Conservation (phyloP, 2,797 vertebrate genomes). For the Microchirus variegatus region DNA sequence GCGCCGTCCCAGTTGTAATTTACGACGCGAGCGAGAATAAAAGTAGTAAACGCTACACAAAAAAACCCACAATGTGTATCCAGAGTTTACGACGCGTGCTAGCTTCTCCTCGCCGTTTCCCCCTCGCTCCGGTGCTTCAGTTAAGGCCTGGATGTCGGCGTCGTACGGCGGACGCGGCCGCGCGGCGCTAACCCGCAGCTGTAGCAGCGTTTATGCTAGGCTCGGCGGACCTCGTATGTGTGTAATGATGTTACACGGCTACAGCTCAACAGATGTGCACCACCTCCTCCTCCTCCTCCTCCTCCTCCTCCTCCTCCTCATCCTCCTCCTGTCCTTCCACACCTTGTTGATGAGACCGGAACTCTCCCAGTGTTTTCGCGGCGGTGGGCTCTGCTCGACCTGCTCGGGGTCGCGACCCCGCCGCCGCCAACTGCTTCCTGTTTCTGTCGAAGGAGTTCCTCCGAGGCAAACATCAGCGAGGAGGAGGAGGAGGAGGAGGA, state of each 20-base stretch:
- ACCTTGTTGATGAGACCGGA: constrained; percentile 80
- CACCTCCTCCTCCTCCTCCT: constrained; percentile 31
- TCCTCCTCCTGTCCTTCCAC: constrained; percentile 68
- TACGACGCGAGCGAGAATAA: no score
- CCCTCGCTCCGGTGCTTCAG: background rate
- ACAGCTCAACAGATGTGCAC: constrained; percentile 81
- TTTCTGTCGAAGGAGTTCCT: constrained; percentile 76
- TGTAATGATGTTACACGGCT: constrained; percentile 77
- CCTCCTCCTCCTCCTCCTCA: background rate
- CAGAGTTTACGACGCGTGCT: no score
- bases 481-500: constrained; percentile 58
- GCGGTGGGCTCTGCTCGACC: constrained; percentile 77
- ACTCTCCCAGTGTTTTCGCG: constrained; percentile 63
- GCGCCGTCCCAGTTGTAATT: no score
- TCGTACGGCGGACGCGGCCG: constrained; percentile 63
- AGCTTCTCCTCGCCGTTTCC: no score
- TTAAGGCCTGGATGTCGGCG: constrained; percentile 15
- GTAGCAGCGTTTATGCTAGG: constrained; percentile 61
- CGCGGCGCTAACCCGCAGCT: constrained; percentile 79
- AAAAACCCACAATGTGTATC: no score
- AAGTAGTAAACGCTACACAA: no score
- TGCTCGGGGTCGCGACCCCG: constrained; percentile 80
- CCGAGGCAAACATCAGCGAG: constrained; percentile 64
- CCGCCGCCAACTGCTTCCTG: constrained; percentile 79
- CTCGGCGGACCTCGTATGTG: constrained; percentile 58